These are phyloP conservation scores for Dasyurus viverrinus DNA, from an alignment of 2,113 vertebrate genomes.

Conservation along the genomic window DNA sequence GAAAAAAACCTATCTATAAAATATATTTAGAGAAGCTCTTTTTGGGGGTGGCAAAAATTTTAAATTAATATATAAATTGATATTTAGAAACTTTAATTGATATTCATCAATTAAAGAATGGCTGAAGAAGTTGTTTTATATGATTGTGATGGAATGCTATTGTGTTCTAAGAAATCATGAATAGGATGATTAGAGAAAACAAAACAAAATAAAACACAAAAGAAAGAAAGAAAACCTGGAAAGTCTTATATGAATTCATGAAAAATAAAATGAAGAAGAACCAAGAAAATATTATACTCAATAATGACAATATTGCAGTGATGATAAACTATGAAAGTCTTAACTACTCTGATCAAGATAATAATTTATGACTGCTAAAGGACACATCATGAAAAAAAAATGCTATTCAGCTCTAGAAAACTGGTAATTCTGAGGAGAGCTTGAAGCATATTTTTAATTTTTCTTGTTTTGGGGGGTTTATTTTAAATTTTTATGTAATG, in stretches of 20 bases:
- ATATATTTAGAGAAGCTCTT: not conserved
- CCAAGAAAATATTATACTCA: too few relatives aligned
- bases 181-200: not conserved
- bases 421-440: not conserved
- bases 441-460: not conserved
- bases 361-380: not conserved
- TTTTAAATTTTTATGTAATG: too few relatives aligned
- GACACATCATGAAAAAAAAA: not conserved
- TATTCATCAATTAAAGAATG: not conserved
- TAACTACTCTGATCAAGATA: too few relatives aligned
- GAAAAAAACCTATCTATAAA: not conserved
- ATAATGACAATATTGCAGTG: too few relatives aligned
- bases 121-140: not conserved
- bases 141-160: not conserved
- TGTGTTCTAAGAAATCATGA: not conserved
- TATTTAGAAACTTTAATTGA: too few relatives aligned
- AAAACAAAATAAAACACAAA: too few relatives aligned
- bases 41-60: not conserved
- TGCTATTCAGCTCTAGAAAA: not conserved
- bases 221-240: too few relatives aligned
- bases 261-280: too few relatives aligned
- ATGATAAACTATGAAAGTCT: too few relatives aligned
- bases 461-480: too few relatives aligned
- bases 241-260: too few relatives aligned
- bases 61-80: not conserved